A percentile compares a stretch with the other conserved stretches of the same genome.
Evolutionary conservation across 2,888 invertebrate genomes (phyloP).

Genomic region (Acanthosepion esculentum): DNA sequence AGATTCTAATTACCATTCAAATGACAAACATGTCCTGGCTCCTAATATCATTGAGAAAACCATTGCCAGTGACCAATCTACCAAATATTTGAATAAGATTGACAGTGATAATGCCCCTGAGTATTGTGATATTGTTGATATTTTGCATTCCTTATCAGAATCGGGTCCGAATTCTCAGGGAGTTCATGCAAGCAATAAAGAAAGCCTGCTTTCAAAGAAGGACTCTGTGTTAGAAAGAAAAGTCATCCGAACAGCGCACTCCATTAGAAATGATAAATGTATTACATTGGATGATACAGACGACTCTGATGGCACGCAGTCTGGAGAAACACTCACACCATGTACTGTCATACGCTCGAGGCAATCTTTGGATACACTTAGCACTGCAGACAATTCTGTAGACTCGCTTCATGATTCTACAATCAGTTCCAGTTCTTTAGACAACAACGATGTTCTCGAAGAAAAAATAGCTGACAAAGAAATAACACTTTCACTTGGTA

Average conservation of each 20-base stretch:
- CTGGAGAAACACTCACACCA: not conserved
- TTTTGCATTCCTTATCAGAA: constrained; percentile 45
- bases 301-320: not conserved
- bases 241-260: not conserved
- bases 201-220: not conserved
- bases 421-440: constrained; percentile 20
- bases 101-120: constrained; percentile 38
- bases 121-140: constrained; percentile 46
- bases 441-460: not conserved
- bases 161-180: constrained; percentile 35
- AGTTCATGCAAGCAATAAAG: not conserved
- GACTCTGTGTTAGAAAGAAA: not conserved
- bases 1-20: not conserved
- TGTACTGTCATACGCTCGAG: not conserved
- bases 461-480: not conserved
- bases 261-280: not conserved
- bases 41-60: not conserved
- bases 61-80: not conserved
- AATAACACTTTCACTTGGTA: not conserved
- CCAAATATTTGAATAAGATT: not conserved
- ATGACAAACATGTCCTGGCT: not conserved
- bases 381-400: constrained; percentile 38
- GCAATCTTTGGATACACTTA: constrained; percentile 42
- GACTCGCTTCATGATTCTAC: constrained; percentile 23
- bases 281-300: not conserved